Conservation (phyloP, 2,113 vertebrate genomes). For the Charadrius vociferus region DNA sequence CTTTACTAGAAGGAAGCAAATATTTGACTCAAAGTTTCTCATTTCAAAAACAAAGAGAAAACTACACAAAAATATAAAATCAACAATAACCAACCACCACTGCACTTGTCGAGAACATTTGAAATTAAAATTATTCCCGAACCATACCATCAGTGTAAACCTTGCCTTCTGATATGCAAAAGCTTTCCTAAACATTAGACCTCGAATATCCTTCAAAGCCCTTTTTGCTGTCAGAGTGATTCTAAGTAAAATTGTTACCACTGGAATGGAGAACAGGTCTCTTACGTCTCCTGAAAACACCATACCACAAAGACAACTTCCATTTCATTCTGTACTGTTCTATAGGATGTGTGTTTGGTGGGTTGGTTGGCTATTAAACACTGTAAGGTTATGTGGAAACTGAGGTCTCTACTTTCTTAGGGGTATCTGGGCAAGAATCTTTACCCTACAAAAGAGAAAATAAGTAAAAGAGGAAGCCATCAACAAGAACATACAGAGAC, state of each 20-base stretch:
- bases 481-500: not conserved
- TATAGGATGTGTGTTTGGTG: too few species aligned
- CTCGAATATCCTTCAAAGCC: not conserved
- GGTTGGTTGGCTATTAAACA: not conserved
- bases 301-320: not conserved
- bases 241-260: not conserved
- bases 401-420: not conserved
- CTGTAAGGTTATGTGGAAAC: not conserved
- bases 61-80: not conserved
- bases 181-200: not conserved
- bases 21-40: not conserved
- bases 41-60: not conserved
- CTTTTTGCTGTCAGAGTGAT: not conserved
- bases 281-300: not conserved
- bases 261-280: not conserved
- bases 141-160: not conserved
- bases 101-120: not conserved
- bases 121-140: not conserved
- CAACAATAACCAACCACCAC: not conserved
- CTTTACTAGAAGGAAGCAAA: not conserved
- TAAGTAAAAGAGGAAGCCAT: not conserved
- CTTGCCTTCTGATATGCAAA: not conserved
- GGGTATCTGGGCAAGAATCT: not conserved
- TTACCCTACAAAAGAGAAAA: not conserved
- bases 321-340: not conserved